Conservation (phyloP, 1,140 invertebrate genomes). For the Dryas iulia region DNA sequence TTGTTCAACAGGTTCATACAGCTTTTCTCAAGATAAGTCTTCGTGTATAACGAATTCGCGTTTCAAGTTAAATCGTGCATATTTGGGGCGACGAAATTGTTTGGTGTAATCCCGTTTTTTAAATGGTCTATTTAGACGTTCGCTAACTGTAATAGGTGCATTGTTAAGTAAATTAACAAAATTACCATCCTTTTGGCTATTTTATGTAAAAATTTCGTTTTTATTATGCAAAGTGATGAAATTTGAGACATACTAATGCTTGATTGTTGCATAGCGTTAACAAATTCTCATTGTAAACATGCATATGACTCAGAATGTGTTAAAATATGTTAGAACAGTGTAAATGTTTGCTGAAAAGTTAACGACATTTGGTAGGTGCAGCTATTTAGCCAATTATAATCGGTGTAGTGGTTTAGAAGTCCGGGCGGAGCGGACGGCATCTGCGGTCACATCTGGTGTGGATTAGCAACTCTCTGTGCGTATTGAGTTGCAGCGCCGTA, state of each 20-base stretch:
- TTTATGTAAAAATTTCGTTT: conserved; percentile 16
- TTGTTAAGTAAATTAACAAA: conserved; percentile 71
- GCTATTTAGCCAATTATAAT: conserved; percentile 64
- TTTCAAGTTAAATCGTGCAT: conserved; percentile 75
- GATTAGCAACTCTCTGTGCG: conserved; percentile 57
- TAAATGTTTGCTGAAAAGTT: conserved; percentile 2
- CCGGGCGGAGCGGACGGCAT: conserved; percentile 48
- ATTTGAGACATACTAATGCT: not conserved
- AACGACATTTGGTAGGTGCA: conserved; percentile 65
- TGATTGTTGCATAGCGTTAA: not conserved
- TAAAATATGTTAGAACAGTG: not conserved
- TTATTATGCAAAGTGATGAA: conserved; percentile 25
- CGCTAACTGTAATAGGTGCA: conserved; percentile 50
- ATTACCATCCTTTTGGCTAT: conserved; percentile 45
- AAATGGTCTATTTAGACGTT: conserved; percentile 71
- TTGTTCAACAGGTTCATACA: conserved; percentile 68
- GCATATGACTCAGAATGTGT: not conserved
- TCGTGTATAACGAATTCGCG: conserved; percentile 78
- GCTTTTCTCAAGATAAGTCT: conserved; percentile 73
- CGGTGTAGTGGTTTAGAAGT: conserved; percentile 76
- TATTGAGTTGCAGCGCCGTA: conserved; percentile 57
- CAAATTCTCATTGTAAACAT: conserved; percentile 1
- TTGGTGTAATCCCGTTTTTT: conserved; percentile 64
- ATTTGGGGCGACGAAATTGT: conserved; percentile 47
- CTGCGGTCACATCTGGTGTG: conserved; percentile 56